Conservation (phyloP, 2,113 vertebrate genomes). For the Odobenus rosmarus region DNA sequence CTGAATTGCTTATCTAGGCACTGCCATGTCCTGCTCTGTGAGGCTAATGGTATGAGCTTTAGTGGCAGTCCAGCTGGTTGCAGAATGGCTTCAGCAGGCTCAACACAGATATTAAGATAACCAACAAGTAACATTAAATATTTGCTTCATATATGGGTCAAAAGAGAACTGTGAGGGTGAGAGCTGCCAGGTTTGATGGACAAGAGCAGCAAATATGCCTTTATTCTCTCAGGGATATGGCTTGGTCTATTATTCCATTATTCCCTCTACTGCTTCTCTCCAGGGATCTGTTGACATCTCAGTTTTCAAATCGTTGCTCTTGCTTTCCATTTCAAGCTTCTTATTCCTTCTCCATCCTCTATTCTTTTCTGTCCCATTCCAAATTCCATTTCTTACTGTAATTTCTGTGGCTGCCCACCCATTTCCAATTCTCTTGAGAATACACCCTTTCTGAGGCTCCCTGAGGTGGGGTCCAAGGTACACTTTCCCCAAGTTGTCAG, state of each 20-base stretch:
- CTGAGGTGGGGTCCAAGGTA: background rate
- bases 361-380: background rate
- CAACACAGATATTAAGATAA: conserved; percentile 3
- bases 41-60: background rate
- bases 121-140: conserved; percentile 27
- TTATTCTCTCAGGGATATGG: background rate
- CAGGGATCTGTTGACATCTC: background rate
- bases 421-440: background rate
- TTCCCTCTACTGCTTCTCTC: background rate
- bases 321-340: conserved; percentile 28
- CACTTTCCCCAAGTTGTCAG: background rate
- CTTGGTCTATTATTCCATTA: background rate
- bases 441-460: background rate
- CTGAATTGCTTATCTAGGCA: conserved; percentile 12
- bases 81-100: background rate
- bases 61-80: background rate
- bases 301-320: conserved; percentile 39
- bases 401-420: background rate
- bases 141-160: conserved; percentile 18
- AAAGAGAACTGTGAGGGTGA: background rate
- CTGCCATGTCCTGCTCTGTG: background rate
- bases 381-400: conserved; percentile 7
- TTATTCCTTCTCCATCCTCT: background rate
- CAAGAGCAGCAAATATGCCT: background rate
- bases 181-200: background rate